These are phyloP conservation scores for Parthenolecanium corni DNA, from an alignment of 2,888 invertebrate species.

Conservation along the genomic window DNA sequence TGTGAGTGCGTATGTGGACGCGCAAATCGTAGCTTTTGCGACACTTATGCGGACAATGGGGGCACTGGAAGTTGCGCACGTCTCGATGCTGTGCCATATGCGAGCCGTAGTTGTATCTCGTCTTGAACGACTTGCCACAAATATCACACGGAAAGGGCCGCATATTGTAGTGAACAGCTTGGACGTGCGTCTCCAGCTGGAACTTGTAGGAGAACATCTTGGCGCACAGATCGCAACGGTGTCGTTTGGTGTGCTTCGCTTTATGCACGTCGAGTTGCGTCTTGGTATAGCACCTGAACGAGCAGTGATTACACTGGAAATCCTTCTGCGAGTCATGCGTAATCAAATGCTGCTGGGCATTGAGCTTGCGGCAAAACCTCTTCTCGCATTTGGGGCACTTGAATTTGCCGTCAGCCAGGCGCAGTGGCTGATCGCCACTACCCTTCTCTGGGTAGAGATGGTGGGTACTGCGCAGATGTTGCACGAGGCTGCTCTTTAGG, in stretches of 20 bases:
- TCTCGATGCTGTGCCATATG: conserved; percentile 33
- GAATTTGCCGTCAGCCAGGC: conserved; percentile 5
- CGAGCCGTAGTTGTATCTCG: conserved; percentile 30
- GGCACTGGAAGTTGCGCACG: conserved; percentile 33
- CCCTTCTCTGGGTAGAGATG: not conserved
- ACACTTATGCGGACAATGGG: conserved; percentile 32
- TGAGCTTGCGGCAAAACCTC: conserved; percentile 5
- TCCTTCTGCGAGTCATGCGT: conserved; percentile 6
- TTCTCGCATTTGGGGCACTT: conserved; percentile 13
- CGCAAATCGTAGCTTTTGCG: conserved; percentile 36
- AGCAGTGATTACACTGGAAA: conserved; percentile 3
- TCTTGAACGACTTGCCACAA: conserved; percentile 31
- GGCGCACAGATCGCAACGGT: conserved; percentile 39
- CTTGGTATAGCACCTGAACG: conserved; percentile 28
- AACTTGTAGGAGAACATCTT: conserved; percentile 37
- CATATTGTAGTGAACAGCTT: conserved; percentile 40
- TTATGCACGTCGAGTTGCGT: conserved; percentile 30
- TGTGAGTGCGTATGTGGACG: conserved; percentile 43
- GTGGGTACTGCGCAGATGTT: not conserved
- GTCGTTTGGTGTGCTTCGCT: conserved; percentile 36
- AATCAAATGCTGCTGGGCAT: conserved; percentile 12
- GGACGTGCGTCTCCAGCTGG: conserved; percentile 38
- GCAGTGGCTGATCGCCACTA: not conserved
- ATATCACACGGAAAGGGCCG: conserved; percentile 31
- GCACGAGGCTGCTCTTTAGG: not conserved